Evolutionary conservation across 2,113 vertebrate species (phyloP).

Genomic region (Clarias batrachus): DNA sequence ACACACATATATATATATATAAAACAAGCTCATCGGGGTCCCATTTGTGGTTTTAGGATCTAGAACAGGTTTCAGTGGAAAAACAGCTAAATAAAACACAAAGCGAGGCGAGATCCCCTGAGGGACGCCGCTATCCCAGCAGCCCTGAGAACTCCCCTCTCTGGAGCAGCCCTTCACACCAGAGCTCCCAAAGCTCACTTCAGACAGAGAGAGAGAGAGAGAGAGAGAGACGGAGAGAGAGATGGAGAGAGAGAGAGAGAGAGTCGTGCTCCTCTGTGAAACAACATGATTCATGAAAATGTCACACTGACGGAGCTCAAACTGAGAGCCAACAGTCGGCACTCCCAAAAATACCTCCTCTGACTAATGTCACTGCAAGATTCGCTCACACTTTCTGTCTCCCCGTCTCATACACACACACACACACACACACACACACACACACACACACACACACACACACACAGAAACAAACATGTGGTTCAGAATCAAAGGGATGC

Average conservation of each 20-base stretch:
- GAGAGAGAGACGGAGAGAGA: slow-evolving; percentile 11
- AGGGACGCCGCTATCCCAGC: slow-evolving; percentile 4
- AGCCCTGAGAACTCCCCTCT: background rate
- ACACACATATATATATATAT: no score
- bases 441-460: slow-evolving; percentile 22
- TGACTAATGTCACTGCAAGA: slow-evolving; percentile 65
- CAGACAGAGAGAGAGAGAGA: background rate
- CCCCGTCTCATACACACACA: background rate
- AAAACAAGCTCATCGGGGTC: no score
- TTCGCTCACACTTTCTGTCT: slow-evolving; percentile 28
- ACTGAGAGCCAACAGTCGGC: slow-evolving; percentile 64
- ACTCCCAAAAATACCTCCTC: slow-evolving; percentile 65
- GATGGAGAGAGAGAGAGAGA: slow-evolving; percentile 30
- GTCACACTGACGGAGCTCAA: slow-evolving; percentile 63
- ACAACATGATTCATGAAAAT: slow-evolving; percentile 69
- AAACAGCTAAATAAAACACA: background rate
- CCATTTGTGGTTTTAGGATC: background rate
- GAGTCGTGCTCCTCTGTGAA: slow-evolving; percentile 57
- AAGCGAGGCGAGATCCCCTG: background rate
- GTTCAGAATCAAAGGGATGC: slow-evolving; percentile 11
- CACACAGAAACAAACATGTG: slow-evolving; percentile 25
- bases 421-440: slow-evolving; percentile 24
- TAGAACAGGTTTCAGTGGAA: background rate
- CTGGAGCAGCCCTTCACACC: background rate
- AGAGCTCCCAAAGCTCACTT: slow-evolving; percentile 1